These are phyloP conservation scores for Pogonocherus hispidulus DNA, from an alignment of 2,888 invertebrate genomes.

Conservation along the genomic window DNA sequence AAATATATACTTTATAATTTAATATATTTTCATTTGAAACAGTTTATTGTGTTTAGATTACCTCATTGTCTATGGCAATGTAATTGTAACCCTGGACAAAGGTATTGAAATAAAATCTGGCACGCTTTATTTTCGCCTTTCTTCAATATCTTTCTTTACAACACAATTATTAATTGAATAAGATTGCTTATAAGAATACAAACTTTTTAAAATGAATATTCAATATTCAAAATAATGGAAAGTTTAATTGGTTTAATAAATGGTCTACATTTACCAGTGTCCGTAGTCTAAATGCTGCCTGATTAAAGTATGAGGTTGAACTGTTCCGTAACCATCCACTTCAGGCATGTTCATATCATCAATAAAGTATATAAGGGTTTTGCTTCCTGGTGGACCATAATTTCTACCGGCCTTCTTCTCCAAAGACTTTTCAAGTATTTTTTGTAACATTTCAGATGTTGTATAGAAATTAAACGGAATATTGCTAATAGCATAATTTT, in stretches of 20 bases:
- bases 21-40: too few relatives aligned
- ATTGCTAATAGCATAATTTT: conserved; percentile 90
- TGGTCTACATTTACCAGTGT: conserved; percentile 78
- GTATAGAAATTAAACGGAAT: conserved; percentile 98
- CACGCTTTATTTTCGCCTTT: too few relatives aligned
- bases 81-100: too few relatives aligned
- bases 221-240: too few relatives aligned
- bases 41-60: too few relatives aligned
- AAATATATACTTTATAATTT: too few relatives aligned
- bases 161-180: too few relatives aligned
- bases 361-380: conserved; percentile 93
- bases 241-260: neutral
- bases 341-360: conserved; percentile 99
- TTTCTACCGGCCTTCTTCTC: conserved; percentile 97
- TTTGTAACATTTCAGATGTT: conserved; percentile 93
- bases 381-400: conserved; percentile 95
- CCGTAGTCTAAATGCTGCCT: conserved; percentile 96
- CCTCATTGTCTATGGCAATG: too few relatives aligned
- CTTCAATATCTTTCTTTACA: too few relatives aligned
- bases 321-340: conserved; percentile 90
- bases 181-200: too few relatives aligned
- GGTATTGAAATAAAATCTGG: too few relatives aligned
- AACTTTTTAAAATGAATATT: too few relatives aligned
- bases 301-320: conserved; percentile 96
- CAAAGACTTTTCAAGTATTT: conserved; percentile 92